Percentiles rank a stretch among this genome's conserved stretches.
Conservation (phyloP, 2,888 invertebrate genomes). For the Pseudanteris insignis region DNA sequence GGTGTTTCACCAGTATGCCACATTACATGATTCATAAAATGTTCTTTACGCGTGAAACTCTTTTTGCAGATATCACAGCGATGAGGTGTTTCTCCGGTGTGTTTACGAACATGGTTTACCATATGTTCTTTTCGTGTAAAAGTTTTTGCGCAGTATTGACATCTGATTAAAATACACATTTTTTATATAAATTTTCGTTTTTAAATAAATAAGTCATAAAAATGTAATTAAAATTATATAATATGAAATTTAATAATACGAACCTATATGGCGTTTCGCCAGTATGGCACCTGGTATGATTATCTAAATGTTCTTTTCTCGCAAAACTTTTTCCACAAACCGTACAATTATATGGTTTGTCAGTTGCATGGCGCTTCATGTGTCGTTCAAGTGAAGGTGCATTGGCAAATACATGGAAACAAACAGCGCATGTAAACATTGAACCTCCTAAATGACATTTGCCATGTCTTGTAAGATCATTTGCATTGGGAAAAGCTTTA, state of each 20-base stretch:
- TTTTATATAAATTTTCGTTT: too few relatives aligned
- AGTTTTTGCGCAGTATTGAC: constrained; percentile 80
- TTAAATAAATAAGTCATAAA: too few relatives aligned
- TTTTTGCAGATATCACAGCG: constrained; percentile 82
- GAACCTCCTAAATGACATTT: constrained; percentile 85
- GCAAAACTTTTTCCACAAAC: constrained; percentile 89
- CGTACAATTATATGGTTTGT: constrained; percentile 85
- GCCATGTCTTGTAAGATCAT: constrained; percentile 82
- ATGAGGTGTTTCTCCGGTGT: constrained; percentile 81
- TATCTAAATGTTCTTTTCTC: constrained; percentile 86
- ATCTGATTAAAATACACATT: constrained; percentile 67
- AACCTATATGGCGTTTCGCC: constrained; percentile 83
- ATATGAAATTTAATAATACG: not conserved
- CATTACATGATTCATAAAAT: constrained; percentile 83
- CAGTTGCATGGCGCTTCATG: constrained; percentile 82
- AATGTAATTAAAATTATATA: not conserved
- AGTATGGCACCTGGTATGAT: constrained; percentile 84
- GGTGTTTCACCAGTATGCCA: constrained; percentile 88
- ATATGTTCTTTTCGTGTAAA: constrained; percentile 82
- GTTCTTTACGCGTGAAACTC: constrained; percentile 80
- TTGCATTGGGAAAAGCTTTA: constrained; percentile 82
- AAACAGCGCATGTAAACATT: constrained; percentile 78
- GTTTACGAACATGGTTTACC: constrained; percentile 81
- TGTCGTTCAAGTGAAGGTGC: constrained; percentile 76
- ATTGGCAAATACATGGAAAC: constrained; percentile 80